Evolutionary conservation across 2,113 vertebrate species (phyloP).

Genomic region (Anguilla japonica): DNA sequence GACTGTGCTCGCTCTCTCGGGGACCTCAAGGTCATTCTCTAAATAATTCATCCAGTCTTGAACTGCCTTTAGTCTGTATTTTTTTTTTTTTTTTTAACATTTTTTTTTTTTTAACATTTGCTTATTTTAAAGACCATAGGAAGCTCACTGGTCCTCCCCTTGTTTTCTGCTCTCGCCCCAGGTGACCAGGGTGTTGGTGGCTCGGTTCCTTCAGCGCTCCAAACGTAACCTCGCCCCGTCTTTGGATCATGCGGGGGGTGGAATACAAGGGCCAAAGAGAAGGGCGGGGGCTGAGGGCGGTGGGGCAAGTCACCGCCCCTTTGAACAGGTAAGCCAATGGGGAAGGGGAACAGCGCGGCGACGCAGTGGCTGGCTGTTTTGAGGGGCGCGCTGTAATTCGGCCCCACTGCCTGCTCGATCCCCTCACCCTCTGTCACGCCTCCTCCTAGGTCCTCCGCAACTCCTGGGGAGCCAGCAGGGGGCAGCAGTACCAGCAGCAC

Average conservation of each 20-base stretch:
- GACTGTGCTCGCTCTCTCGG: conserved; percentile 85
- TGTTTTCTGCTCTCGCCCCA: conserved; percentile 56
- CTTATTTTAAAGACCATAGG: too few species aligned
- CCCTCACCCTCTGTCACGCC: conserved; percentile 13
- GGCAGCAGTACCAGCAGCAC: conserved; percentile 55
- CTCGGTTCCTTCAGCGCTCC: conserved; percentile 89
- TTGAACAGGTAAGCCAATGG: conserved; percentile 66
- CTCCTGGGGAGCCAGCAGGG: conserved; percentile 61
- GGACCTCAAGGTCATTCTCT: conserved; percentile 79
- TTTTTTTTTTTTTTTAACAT: too few species aligned
- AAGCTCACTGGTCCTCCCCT: background rate
- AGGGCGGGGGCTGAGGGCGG: conserved; percentile 53
- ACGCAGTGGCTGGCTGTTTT: background rate
- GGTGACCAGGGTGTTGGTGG: conserved; percentile 82
- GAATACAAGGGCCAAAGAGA: conserved; percentile 74
- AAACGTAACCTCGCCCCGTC: conserved; percentile 72
- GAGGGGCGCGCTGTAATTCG: background rate
- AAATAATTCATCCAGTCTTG: background rate
- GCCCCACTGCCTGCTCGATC: background rate
- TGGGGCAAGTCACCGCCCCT: conserved; percentile 48
- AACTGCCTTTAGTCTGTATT: background rate
- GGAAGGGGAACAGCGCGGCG: background rate
- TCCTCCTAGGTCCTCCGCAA: conserved; percentile 71
- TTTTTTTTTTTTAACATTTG: background rate
- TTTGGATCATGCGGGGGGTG: conserved; percentile 65